Percentiles rank a stretch among this genome's conserved stretches.
Conservation (phyloP, 2,888 invertebrate genomes). For the Hermaeophaga mercurialis region DNA sequence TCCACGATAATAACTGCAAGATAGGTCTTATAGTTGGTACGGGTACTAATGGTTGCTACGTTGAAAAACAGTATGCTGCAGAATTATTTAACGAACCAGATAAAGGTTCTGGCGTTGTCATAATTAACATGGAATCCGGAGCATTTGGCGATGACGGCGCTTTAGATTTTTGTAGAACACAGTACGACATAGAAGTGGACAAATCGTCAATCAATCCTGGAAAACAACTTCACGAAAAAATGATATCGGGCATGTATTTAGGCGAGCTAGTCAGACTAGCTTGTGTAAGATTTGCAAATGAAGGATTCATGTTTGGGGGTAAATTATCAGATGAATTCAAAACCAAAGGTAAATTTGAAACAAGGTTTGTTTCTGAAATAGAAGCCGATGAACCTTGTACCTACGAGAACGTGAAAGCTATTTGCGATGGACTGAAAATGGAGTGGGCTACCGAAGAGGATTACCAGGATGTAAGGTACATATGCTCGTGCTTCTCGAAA, state of each 20-base stretch:
- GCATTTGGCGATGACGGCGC: conserved; percentile 93
- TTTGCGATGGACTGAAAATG: conserved; percentile 78
- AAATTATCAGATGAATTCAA: conserved; percentile 79
- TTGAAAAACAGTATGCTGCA: conserved; percentile 85
- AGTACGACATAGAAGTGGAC: conserved; percentile 86
- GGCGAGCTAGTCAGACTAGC: conserved; percentile 94
- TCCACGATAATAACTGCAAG: conserved; percentile 76
- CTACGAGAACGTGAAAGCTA: conserved; percentile 77
- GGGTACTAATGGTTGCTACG: conserved; percentile 95
- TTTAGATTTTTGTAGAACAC: conserved; percentile 85
- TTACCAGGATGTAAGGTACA: conserved; percentile 88
- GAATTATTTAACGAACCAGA: conserved; percentile 76
- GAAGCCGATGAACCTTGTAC: conserved; percentile 75
- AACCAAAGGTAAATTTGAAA: conserved; percentile 67
- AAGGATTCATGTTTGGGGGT: conserved; percentile 83
- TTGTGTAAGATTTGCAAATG: conserved; percentile 80
- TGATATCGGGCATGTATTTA: conserved; percentile 99
- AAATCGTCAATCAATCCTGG: conserved; percentile 81
- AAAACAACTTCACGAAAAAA: conserved; percentile 91
- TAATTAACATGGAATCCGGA: conserved; percentile 98
- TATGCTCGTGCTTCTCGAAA: conserved; percentile 90
- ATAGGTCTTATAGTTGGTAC: conserved; percentile 88
- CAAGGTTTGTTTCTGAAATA: conserved; percentile 36
- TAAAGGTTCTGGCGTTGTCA: conserved; percentile 70
- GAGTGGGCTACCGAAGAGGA: conserved; percentile 87